A percentile compares a stretch with the other conserved stretches of the same genome.
Conservation (phyloP, 1,140 invertebrate genomes). For the Meloidogyne exigua region DNA sequence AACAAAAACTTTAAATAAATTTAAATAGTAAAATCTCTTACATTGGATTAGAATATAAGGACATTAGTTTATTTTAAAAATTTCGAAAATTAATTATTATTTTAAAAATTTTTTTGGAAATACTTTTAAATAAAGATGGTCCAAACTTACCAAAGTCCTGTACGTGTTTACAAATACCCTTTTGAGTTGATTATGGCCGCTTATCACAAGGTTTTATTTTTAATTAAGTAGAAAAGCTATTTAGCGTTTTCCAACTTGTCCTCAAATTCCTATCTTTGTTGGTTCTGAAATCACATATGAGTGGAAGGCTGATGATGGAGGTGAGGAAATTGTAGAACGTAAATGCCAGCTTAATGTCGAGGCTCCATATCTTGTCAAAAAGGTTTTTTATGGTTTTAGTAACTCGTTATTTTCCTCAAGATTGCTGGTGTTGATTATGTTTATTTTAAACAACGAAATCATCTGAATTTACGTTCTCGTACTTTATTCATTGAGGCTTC, state of each 20-base stretch:
- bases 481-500: conserved; percentile 85
- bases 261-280: conserved; percentile 89
- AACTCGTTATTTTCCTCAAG: conserved; percentile 70
- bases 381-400: conserved; percentile 74
- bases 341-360: conserved; percentile 88
- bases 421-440: conserved; percentile 89
- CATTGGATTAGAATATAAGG: too few relatives aligned
- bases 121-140: conserved; percentile 73
- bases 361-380: conserved; percentile 90
- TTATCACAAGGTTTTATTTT: conserved; percentile 49
- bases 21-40: too few relatives aligned
- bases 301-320: conserved; percentile 76
- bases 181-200: conserved; percentile 93
- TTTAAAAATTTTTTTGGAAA: too few relatives aligned
- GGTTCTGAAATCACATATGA: conserved; percentile 82
- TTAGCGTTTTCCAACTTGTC: conserved; percentile 61
- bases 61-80: too few relatives aligned
- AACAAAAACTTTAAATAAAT: too few relatives aligned
- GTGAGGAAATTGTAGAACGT: conserved; percentile 79
- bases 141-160: conserved; percentile 90
- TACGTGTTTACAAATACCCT: conserved; percentile 90
- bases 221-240: not conserved
- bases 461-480: conserved; percentile 76
- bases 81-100: too few relatives aligned
- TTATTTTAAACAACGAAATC: conserved; percentile 88